These are phyloP conservation scores for Volucella inanis DNA, from an alignment of 2,888 invertebrate species.

Conservation along the genomic window DNA sequence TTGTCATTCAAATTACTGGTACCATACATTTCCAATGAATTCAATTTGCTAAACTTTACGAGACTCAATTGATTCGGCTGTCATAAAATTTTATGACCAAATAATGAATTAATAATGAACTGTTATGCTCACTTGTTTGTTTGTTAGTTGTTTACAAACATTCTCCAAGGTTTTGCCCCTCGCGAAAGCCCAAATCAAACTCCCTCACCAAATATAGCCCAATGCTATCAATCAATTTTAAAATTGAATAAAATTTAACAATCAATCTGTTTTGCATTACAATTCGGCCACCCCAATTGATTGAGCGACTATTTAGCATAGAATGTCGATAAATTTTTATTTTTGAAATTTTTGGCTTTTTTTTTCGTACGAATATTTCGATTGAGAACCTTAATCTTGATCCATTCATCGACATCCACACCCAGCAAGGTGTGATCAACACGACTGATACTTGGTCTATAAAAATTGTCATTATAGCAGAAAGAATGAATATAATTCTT, in stretches of 20 bases:
- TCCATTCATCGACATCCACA: conserved; percentile 22
- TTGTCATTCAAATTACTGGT: not conserved
- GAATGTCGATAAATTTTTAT: conserved; percentile 36
- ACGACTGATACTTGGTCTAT: conserved; percentile 20
- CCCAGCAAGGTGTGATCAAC: conserved; percentile 43
- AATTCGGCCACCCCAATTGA: conserved; percentile 32
- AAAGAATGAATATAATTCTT: too few relatives aligned
- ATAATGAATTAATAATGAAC: not conserved
- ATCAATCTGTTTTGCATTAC: conserved; percentile 30
- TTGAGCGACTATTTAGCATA: conserved; percentile 18
- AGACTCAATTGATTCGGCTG: not conserved
- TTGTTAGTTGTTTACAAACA: not conserved
- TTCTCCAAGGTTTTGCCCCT: not conserved
- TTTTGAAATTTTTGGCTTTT: conserved; percentile 6
- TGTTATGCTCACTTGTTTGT: not conserved
- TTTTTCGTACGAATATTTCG: too few relatives aligned
- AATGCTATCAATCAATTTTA: not conserved
- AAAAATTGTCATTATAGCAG: conserved; percentile 7
- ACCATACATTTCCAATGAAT: conserved; percentile 7
- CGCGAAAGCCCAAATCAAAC: not conserved
- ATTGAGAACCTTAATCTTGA: not conserved
- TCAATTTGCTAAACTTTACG: not conserved
- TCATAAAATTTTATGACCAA: conserved; percentile 7
- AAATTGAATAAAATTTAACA: conserved; percentile 4
- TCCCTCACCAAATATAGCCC: too few relatives aligned